These are phyloP conservation scores for Phenganax stokvisi DNA, from an alignment of 92 coral and sea anemone species.

Conservation along the genomic window DNA sequence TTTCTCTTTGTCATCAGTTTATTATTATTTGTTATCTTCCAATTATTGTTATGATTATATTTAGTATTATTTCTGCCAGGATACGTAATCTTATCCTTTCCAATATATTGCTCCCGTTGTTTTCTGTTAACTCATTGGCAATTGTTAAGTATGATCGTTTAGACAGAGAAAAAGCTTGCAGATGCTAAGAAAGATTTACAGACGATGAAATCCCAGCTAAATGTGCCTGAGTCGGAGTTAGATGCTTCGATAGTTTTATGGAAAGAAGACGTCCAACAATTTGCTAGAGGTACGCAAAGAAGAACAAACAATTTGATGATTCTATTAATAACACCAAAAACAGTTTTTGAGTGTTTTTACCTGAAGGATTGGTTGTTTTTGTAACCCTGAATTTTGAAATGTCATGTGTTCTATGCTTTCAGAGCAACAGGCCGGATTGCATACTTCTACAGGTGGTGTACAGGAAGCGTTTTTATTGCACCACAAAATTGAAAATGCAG, in stretches of 20 bases:
- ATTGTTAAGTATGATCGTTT: neutral
- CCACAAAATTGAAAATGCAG: conserved; percentile 15
- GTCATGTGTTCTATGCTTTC: neutral
- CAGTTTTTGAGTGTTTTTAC: neutral
- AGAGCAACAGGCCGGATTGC: neutral
- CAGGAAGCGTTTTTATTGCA: neutral
- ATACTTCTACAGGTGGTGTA: neutral
- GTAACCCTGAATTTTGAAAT: neutral
- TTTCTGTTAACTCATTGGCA: neutral
- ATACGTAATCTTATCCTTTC: neutral
- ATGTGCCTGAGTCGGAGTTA: neutral
- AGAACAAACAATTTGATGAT: neutral
- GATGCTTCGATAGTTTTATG: neutral
- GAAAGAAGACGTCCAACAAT: conserved; percentile 11
- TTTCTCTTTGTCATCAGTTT: too few species aligned
- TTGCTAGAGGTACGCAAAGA: neutral
- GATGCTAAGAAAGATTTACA: conserved; percentile 13
- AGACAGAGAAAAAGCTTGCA: neutral
- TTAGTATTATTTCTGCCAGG: neutral
- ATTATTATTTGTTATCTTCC: neutral
- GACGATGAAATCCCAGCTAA: neutral
- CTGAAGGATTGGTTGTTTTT: neutral
- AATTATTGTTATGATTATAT: neutral
- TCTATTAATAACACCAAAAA: neutral
- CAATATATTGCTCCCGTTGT: neutral